Base-by-base conservation (phyloP, 2,888 invertebrate genomes). In the Patella pellucida region DNA sequence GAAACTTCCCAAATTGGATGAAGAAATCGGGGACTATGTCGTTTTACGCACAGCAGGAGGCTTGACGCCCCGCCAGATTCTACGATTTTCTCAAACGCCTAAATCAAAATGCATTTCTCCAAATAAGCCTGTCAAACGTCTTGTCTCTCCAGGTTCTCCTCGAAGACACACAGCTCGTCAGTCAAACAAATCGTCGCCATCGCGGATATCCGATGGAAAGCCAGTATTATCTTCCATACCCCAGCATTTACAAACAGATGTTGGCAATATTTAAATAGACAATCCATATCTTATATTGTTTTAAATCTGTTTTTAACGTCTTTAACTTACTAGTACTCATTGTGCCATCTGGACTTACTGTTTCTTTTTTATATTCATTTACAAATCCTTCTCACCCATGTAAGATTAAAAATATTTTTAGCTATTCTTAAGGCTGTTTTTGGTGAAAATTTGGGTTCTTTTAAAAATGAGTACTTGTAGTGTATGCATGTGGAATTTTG, bases 101-200 rank as follows among this genome's bases (percentile, higher is more conserved):
- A 74, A 75, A 3, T 56, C 78, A 16, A 80, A 76, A 50, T 78
- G 80, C 11, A 79, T 85, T 50, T 85, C 85, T 12, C 87, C 88
- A 1, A 76, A 85, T 11, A 88, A 88, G 73, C 85, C 86, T 12
- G 82, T 87, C 23, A 89, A 88, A 75, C 81, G 88, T 71, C 83
- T 88, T 19, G 79, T 79, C 62, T 82, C 84, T n/a, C 85, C 87
- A 12, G 82, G 78, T 0, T 83, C 83, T 15, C 80, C 83, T 5
- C 71, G 69, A 62, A 19, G 76, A 70, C 76, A 73, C 15, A 72
- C 79, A 14, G 69, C 71, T 62, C 23, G 14, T 11, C 19, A 23
- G 23, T n/a, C 62, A 19, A 19, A 11, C 9, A 62, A 62, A 62
- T 72, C 52, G 68, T 83, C 85, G 12, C 83, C 83, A 1, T 78